Base-by-base conservation (phyloP, 1,140 invertebrate genomes). In the Papilio aristodemus region DNA sequence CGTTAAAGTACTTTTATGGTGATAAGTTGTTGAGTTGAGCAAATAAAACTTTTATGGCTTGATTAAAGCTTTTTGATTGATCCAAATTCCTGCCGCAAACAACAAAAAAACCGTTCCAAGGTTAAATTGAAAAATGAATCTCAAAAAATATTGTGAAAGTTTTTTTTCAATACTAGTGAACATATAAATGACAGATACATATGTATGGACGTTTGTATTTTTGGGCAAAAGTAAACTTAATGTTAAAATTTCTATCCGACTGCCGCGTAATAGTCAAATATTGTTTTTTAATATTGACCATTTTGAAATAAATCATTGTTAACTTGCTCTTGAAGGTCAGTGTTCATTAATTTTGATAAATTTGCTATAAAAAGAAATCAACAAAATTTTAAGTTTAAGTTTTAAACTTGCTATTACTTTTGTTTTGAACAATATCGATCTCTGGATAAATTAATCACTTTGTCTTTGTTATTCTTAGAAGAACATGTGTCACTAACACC, bases 401-500 rank as follows among this genome's bases (percentile, higher is more conserved):
- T 4, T 54, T n/a, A n/a, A n/a, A 25, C 11, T 13, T 11, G 3
- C 4, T 13, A 2, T 22, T 22, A 0, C 11, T 11, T 11, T 54
- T 54, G 46, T 19, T 54, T 4, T 4, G 19, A 4, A 19, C 17
- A 54, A 10, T 10, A 11, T 4, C 38, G 11, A 39, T 39, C 38
- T 25, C 10, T 25, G 46, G 19, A 25, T 54, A n/a, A n/a, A n/a
- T 54, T 11, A 54, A 19, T 22, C 8, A 22, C 4, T 50, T 54
- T 14, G 19, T 22, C 46, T 54, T 54, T 54, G 46, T 54, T 54
- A 54, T 22, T 14, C 11, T 64, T 32, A 43, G 62, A 58, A 54
- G 54, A 64, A 62, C 14, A 64, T 64, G 62, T 66, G 63, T 66
- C 63, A 66, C 63, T 25, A 66, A 46, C 41, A 46, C 41, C 63